Conservation (phyloP, 2,888 invertebrate genomes). For the Lamellibrachia columna region DNA sequence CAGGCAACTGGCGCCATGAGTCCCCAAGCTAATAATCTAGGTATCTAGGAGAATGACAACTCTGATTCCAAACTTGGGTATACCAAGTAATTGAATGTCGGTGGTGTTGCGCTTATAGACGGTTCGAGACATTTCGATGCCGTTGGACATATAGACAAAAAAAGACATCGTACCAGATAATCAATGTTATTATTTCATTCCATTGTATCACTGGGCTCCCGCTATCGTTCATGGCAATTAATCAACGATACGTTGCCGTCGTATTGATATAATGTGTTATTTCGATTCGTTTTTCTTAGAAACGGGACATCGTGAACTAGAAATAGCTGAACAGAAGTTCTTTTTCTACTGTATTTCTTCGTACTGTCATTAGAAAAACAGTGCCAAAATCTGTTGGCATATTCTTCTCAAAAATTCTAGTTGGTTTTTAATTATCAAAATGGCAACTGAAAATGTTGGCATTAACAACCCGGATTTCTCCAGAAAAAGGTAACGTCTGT, state of each 20-base stretch:
- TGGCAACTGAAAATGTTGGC: background rate
- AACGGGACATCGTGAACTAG: background rate
- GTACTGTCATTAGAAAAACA: background rate
- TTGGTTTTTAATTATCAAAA: background rate
- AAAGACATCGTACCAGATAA: too few species aligned
- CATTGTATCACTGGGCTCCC: background rate
- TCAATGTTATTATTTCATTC: background rate
- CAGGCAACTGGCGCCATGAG: too few species aligned
- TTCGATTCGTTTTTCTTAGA: background rate
- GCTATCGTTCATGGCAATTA: background rate
- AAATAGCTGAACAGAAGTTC: background rate
- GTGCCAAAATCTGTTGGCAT: background rate
- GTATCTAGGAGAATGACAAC: too few species aligned
- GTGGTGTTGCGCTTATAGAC: too few species aligned
- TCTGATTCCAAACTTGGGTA: too few species aligned
- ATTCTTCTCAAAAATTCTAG: background rate
- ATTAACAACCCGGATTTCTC: too few species aligned
- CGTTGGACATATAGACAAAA: too few species aligned
- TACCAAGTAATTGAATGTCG: too few species aligned
- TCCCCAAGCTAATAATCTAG: too few species aligned
- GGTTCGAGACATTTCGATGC: too few species aligned
- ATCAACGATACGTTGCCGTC: background rate
- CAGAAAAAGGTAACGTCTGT: background rate
- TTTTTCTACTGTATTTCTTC: background rate
- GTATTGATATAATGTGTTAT: background rate